Evolutionary conservation across 2,888 invertebrate genomes (phyloP), one percentile per base, ranked within the genome.

Genomic region (Ochlodes sylvanus): DNA sequence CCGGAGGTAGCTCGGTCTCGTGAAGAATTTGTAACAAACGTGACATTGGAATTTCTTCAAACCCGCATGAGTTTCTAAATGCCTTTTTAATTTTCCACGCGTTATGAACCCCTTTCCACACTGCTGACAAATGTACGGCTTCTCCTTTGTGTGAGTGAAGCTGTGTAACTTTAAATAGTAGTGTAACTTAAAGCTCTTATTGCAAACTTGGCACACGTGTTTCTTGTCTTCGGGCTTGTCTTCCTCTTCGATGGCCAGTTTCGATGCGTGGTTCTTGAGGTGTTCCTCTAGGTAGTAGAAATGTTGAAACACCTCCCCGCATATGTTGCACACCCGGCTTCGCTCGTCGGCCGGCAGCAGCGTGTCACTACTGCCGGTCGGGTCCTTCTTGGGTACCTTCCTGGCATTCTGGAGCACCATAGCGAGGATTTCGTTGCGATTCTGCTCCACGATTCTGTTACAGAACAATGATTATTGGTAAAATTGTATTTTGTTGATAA

Each of bases 51-150:
- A 90, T 42, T 92, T 92, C 61, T 92, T 92, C 1, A 92, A 58
- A 0, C 92, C 92, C 0, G 88, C 82, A 10, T 93, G 92, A 0
- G 92, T 90, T 56, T 92, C 92, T 6, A 91, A 15, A 14, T 93
- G 92, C 0, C 92, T 68, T n/a, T 92, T 92, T 0, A 93, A 63
- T 21, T 93, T 93, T 0, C 92, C 92, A 9, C 87, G 83, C 0
- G 92, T 93, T 0, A 93, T 93, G 44, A 93, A 93, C 0, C 92
- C 92, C 38, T 93, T 93, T 0, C 91, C 92, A 54, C 92, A 93
- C 72, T 92, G 90, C 66, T 92, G 91, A 67, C 92, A 92, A 0
- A 89, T 89, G 64, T 85, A 91, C 0, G 92, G 92, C 32, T 91
- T 91, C 47, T 92, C 92, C 41, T 92, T 92, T 0, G 92, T 88